Conservation (phyloP, 2,888 invertebrate genomes). For the Shargacucullia verbasci region DNA sequence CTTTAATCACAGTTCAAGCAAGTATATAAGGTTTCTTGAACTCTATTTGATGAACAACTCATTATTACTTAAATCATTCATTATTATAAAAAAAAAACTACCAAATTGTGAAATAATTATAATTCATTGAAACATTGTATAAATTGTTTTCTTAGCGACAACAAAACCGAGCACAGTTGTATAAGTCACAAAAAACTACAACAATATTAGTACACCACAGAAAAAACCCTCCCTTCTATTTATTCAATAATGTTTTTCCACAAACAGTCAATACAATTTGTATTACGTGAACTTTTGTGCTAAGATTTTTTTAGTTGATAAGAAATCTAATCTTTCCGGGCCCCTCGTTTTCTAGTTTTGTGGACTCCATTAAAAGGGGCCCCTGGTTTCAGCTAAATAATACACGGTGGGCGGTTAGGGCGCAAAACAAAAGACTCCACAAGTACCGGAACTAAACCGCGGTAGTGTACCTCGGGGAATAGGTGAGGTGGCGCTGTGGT, state of each 20-base stretch:
- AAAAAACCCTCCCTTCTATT: constrained; percentile 50
- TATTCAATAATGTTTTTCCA: constrained; percentile 50
- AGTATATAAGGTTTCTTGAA: constrained; percentile 26
- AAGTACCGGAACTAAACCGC: constrained; percentile 86
- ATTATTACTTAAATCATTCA: constrained; percentile 40
- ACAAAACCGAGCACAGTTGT: not conserved
- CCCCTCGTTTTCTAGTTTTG: constrained; percentile 76
- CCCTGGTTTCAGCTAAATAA: constrained; percentile 86
- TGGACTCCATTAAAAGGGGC: constrained; percentile 83
- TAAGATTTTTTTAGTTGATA: constrained; percentile 80
- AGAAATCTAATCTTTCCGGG: constrained; percentile 84
- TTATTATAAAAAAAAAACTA: too few relatives aligned
- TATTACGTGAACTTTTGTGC: constrained; percentile 61
- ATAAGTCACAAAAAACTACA: constrained; percentile 1
- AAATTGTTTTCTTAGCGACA: constrained; percentile 18
- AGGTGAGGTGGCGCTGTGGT: constrained; percentile 67
- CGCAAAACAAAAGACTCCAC: constrained; percentile 78
- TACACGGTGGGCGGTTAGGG: constrained; percentile 77
- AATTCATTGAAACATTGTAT: not conserved
- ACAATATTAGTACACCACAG: constrained; percentile 25
- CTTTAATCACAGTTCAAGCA: constrained; percentile 27
- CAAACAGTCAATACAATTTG: constrained; percentile 64
- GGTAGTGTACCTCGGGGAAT: constrained; percentile 81
- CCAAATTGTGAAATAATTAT: too few relatives aligned
- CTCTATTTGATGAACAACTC: too few relatives aligned